A percentile compares a stretch with the other conserved stretches of the same genome.
phyloP scores from a whole-genome alignment of 1,140 invertebrate species.

The Zaprionus vittiger region DNA sequence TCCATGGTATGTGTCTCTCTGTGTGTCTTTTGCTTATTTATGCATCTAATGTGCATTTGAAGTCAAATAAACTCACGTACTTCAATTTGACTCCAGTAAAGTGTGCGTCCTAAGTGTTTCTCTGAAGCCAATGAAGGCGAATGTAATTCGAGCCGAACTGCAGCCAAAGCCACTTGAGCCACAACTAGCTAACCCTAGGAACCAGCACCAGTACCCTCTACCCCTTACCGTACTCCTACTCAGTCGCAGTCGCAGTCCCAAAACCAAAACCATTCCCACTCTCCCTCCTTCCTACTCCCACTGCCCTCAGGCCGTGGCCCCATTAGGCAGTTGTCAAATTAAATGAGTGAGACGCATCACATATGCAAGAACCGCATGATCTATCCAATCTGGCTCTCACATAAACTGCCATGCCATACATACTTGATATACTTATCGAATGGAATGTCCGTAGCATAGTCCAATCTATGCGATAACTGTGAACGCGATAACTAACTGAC shows the following conservation, averaged over 20 bases:
- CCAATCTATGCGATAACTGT: slow-evolving; percentile 2
- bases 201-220: slow-evolving; percentile 18
- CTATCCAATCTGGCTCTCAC: neutral
- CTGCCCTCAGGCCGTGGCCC: neutral
- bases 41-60: slow-evolving; percentile 69
- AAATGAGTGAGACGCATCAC: neutral
- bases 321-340: slow-evolving; percentile 1
- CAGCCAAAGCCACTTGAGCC: slow-evolving; percentile 35
- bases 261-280: no score
- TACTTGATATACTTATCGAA: neutral
- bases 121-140: slow-evolving; percentile 33
- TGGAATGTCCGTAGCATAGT: neutral
- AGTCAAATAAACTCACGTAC: slow-evolving; percentile 76
- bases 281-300: neutral
- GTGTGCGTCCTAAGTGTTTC: slow-evolving; percentile 52
- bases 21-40: slow-evolving; percentile 38
- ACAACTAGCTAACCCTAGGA: slow-evolving; percentile 13
- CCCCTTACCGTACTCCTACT: neutral
- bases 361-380: neutral
- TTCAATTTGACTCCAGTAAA: slow-evolving; percentile 49
- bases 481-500: neutral
- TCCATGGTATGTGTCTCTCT: neutral
- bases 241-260: no score
- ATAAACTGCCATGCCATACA: neutral
- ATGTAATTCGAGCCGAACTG: slow-evolving; percentile 55